Conservation (phyloP, 2,797 vertebrate species). For the Rhinichthys osculus region DNA sequence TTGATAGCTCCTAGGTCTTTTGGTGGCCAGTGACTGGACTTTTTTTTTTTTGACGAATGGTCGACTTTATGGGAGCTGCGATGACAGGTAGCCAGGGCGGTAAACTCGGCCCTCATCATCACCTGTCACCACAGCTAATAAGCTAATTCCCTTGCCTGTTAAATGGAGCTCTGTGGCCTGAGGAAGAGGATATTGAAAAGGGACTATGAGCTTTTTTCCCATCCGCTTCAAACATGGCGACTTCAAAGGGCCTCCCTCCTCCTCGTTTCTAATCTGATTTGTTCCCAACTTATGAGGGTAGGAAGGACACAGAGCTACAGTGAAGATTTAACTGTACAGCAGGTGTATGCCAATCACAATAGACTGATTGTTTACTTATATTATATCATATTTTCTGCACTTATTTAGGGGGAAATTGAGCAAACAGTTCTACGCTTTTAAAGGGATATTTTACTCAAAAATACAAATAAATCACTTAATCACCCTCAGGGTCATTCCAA, state of each 20-base stretch:
- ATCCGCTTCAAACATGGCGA: constrained; percentile 58
- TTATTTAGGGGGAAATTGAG: not conserved
- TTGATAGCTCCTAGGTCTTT: constrained; percentile 65
- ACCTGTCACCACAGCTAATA: constrained; percentile 75
- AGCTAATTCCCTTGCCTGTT: constrained; percentile 66
- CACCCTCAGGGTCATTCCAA: not conserved
- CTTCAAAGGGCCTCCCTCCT: constrained; percentile 61
- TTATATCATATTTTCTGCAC: not conserved
- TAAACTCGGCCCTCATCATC: constrained; percentile 66
- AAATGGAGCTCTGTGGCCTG: constrained; percentile 63
- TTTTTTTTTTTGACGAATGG: constrained; percentile 56
- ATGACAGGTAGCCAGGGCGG: constrained; percentile 63
- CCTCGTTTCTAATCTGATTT: constrained; percentile 62
- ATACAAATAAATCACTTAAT: too few species aligned
- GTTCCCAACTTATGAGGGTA: constrained; percentile 56
- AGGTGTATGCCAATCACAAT: constrained; percentile 28
- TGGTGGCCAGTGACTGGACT: constrained; percentile 52
- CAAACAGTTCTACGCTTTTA: not conserved
- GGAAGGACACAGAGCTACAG: constrained; percentile 43
- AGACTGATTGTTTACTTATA: constrained; percentile 3
- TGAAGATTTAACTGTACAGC: constrained; percentile 33
- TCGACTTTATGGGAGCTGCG: constrained; percentile 55
- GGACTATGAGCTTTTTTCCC: constrained; percentile 48
- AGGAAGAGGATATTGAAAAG: constrained; percentile 59
- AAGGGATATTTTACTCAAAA: not conserved